A percentile compares a stretch with the other conserved stretches of the same genome.
Evolutionary conservation across 2,797 vertebrate genomes (phyloP).

Genomic region (Leptodactylus fallax): DNA sequence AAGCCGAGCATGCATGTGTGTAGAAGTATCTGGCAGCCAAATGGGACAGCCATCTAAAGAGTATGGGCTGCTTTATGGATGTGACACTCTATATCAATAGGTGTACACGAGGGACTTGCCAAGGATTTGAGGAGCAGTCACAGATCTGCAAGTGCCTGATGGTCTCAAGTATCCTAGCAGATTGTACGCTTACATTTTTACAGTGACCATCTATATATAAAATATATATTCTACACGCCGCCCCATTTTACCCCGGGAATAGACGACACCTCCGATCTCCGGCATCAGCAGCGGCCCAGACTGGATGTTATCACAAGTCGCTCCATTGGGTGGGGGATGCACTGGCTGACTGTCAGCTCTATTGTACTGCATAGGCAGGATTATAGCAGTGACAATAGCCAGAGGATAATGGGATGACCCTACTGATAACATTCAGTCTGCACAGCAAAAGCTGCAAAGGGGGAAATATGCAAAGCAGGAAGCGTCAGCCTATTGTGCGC

Average conservation of each 20-base stretch:
- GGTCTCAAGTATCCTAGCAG: too few relatives aligned
- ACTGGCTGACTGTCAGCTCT: neutral
- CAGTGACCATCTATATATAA: too few relatives aligned
- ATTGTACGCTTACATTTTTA: too few relatives aligned
- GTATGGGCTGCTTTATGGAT: too few relatives aligned
- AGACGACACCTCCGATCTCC: neutral
- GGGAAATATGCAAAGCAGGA: neutral
- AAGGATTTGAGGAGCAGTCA: too few relatives aligned
- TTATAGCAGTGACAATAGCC: neutral
- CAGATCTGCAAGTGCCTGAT: too few relatives aligned
- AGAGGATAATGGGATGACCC: neutral
- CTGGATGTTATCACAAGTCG: neutral
- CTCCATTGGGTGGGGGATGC: neutral
- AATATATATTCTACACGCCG: too few relatives aligned
- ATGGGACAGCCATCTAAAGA: too few relatives aligned
- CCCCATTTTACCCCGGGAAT: too few relatives aligned
- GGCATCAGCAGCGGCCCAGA: neutral
- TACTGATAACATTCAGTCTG: neutral
- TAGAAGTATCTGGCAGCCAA: neutral
- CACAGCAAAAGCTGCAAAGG: neutral
- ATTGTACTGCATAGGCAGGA: conserved; percentile 2
- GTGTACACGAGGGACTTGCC: too few relatives aligned
- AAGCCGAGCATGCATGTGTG: too few relatives aligned
- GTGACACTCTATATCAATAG: too few relatives aligned
- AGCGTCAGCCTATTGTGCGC: neutral